These are phyloP conservation scores for Biston stratarius DNA, from an alignment of 2,888 invertebrate species.

Conservation along the genomic window DNA sequence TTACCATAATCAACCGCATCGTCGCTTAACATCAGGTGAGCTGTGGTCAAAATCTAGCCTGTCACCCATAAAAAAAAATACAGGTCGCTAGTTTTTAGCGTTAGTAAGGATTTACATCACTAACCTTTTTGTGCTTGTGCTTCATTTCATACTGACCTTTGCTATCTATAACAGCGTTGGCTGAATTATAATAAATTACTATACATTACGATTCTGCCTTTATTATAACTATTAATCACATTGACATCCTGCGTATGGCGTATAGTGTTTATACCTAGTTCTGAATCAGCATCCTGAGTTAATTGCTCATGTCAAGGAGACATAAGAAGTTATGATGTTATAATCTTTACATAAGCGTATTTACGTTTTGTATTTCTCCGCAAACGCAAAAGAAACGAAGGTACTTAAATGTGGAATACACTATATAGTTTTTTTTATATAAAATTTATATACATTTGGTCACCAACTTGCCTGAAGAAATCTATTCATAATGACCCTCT, in stretches of 20 bases:
- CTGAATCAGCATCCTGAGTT: conserved; percentile 30
- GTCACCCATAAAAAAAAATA: too few relatives aligned
- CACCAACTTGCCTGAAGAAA: too few relatives aligned
- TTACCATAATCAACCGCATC: too few relatives aligned
- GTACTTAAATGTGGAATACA: not conserved
- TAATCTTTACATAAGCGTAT: not conserved
- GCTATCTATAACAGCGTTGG: conserved; percentile 23
- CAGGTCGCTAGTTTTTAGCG: too few relatives aligned
- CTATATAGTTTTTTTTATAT: too few relatives aligned
- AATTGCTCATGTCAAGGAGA: conserved; percentile 24
- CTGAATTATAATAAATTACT: conserved; percentile 30
- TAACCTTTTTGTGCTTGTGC: conserved; percentile 27
- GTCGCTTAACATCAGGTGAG: too few relatives aligned
- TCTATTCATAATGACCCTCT: too few relatives aligned
- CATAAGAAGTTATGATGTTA: not conserved
- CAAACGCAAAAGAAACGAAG: not conserved
- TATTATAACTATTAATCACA: conserved; percentile 32
- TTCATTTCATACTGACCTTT: conserved; percentile 27
- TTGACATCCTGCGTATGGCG: conserved; percentile 28
- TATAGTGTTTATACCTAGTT: conserved; percentile 19
- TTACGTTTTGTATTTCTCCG: not conserved
- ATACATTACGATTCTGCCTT: conserved; percentile 20
- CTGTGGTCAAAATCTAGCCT: too few relatives aligned
- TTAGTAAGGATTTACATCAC: conserved; percentile 5
- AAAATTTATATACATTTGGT: too few relatives aligned